Conservation (phyloP, 2,888 invertebrate species). For the Watsonalla cultraria region DNA sequence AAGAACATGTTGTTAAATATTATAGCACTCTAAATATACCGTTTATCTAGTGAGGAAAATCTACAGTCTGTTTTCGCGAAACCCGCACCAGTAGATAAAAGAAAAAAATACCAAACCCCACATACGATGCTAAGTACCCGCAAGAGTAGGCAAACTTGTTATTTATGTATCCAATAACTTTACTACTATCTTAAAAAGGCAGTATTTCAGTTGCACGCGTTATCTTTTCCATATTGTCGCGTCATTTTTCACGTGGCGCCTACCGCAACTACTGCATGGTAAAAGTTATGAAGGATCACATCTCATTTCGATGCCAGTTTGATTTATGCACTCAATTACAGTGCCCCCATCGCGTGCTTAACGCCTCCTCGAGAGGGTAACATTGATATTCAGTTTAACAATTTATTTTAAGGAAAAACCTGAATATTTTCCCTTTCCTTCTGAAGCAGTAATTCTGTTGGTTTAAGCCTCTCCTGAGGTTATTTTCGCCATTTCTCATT, state of each 20-base stretch:
- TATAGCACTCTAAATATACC: too few species aligned
- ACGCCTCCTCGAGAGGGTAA: slow-evolving; percentile 1
- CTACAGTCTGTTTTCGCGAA: too few species aligned
- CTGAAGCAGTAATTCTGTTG: neutral
- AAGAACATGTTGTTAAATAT: too few species aligned
- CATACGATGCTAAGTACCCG: neutral
- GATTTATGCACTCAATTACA: slow-evolving; percentile 71
- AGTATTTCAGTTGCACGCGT: slow-evolving; percentile 12
- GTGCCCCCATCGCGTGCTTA: slow-evolving; percentile 42
- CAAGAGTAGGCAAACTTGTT: neutral
- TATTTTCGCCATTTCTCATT: neutral
- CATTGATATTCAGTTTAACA: slow-evolving; percentile 4
- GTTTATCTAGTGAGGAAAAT: too few species aligned
- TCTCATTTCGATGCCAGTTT: slow-evolving; percentile 57
- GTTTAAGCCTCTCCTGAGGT: neutral
- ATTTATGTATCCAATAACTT: too few species aligned
- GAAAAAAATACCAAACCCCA: too few species aligned
- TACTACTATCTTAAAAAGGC: slow-evolving; percentile 3
- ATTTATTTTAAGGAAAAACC: slow-evolving; percentile 2
- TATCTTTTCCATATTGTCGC: slow-evolving; percentile 11
- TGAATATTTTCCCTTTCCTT: neutral
- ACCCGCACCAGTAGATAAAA: too few species aligned
- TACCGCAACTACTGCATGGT: slow-evolving; percentile 24
- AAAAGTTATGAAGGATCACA: slow-evolving; percentile 44
- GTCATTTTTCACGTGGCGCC: slow-evolving; percentile 22